Base-by-base conservation (phyloP, 1,140 invertebrate species). In the Araneus ventricosus region DNA sequence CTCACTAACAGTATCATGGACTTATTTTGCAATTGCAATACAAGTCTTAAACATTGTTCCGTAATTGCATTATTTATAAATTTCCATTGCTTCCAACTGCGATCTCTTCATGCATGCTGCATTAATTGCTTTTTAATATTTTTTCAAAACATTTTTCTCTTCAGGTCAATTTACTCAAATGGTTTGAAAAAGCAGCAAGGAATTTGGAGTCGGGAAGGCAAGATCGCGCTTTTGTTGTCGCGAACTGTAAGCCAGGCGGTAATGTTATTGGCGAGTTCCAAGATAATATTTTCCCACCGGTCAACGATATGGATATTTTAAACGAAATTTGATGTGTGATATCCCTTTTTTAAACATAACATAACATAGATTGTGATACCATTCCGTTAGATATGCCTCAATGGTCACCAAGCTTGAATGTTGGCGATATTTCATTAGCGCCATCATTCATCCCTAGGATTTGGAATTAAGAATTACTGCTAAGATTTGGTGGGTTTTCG, bases 211-310 rank as follows among this genome's bases (percentile, higher is more conserved):
- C 27, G 94, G 94, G 20, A 94, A 94, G 80, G 94, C 94, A 24
- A 84, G 86, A 89, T 94, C 91, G 22, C 57, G 93, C 85, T 92
- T 90, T 94, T 67, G 92, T 95, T 37, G 95, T 95, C 14, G 94
- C 94, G n/a, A 94, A 94, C 84, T 95, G 95, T 70, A 93, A 93
- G 34, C 94, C 95, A 20, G 89, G 94, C 20, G 95, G 94, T 2
- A 95, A 95, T 63, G 93, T 95, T 7, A 88, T 88, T 27, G 94
- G 93, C 20, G 75, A 93, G 30, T 95, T 95, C 89, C 80, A 93
- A 6, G 93, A 94, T n/a, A 95, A 95, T 87, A 94, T 95, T 27
- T 93, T 94, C 30, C 94, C 94, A 63, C 93, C 94, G 4, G 34
- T 94, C 22, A 90, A 93, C 8, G 93, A 94, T 41, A 87, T 86